Evolutionary conservation across 2,888 invertebrate genomes (phyloP).

Genomic region (Chirona hameri): DNA sequence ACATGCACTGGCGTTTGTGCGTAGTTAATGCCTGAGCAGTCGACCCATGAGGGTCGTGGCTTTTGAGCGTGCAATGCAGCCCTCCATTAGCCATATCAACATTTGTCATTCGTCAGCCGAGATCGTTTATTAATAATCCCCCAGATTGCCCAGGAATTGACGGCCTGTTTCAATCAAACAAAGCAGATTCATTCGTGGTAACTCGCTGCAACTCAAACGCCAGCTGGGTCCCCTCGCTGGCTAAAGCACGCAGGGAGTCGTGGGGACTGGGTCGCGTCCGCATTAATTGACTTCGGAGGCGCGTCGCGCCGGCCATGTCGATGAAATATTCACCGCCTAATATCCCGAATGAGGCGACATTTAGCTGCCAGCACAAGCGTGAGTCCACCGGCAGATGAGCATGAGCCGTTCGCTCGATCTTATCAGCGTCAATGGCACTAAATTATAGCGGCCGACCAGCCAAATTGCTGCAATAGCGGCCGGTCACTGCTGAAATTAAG

Average conservation of each 20-base stretch:
- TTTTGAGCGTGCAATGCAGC: too few species aligned
- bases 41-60: too few species aligned
- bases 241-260: background rate
- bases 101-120: background rate
- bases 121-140: background rate
- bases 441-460: background rate
- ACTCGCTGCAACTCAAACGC: too few species aligned
- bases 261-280: background rate
- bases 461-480: background rate
- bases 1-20: too few species aligned
- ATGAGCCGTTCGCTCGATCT: background rate
- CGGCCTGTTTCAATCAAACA: background rate
- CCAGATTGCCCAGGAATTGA: background rate
- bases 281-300: background rate
- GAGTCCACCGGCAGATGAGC: background rate
- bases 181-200: background rate
- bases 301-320: background rate
- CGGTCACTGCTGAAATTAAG: slow-evolving; percentile 1
- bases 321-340: slow-evolving; percentile 2
- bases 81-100: background rate
- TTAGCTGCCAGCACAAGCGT: background rate
- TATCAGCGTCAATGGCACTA: slow-evolving; percentile 9
- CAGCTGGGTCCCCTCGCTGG: too few species aligned
- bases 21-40: too few species aligned
- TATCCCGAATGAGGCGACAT: slow-evolving; percentile 4